Percentiles rank a stretch among this genome's conserved stretches.
Evolutionary conservation across 2,113 vertebrate genomes (phyloP).

Genomic region (Typhlomys cinereus): DNA sequence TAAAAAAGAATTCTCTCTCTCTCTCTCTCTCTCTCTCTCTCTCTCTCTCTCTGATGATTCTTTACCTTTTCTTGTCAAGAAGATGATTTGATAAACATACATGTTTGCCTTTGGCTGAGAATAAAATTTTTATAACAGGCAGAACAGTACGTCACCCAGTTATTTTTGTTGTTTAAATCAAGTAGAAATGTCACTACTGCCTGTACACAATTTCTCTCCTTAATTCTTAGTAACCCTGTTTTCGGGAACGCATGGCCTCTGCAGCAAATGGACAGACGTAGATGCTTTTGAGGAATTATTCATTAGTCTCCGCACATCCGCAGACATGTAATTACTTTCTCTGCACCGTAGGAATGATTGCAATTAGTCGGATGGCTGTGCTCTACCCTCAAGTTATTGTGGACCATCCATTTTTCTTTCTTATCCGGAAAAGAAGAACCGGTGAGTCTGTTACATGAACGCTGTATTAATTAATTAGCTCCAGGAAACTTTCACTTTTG

Average conservation of each 20-base stretch:
- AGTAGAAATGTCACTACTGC: constrained; percentile 21
- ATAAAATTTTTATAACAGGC: background rate
- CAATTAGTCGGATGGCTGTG: constrained; percentile 95
- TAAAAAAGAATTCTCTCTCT: background rate
- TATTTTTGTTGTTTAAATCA: constrained; percentile 18
- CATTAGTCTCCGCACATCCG: constrained; percentile 48
- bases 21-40: background rate
- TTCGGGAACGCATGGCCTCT: constrained; percentile 57
- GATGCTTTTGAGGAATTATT: constrained; percentile 56
- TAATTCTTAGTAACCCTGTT: background rate
- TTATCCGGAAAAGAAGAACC: constrained; percentile 94
- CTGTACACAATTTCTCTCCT: background rate
- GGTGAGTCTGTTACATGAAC: constrained; percentile 84
- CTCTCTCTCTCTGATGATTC: background rate
- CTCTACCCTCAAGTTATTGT: constrained; percentile 97
- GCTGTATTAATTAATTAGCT: background rate
- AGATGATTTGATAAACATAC: background rate
- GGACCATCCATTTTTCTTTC: constrained; percentile 97
- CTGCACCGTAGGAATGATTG: constrained; percentile 92
- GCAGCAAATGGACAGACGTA: constrained; percentile 12
- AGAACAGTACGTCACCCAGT: background rate
- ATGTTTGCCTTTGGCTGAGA: background rate
- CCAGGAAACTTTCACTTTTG: background rate
- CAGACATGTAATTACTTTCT: constrained; percentile 51
- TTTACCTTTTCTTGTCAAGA: background rate